A percentile compares a stretch with the other conserved stretches of the same genome.
Conservation (phyloP, 2,888 invertebrate genomes). For the Nephrocerus scutellatus region DNA sequence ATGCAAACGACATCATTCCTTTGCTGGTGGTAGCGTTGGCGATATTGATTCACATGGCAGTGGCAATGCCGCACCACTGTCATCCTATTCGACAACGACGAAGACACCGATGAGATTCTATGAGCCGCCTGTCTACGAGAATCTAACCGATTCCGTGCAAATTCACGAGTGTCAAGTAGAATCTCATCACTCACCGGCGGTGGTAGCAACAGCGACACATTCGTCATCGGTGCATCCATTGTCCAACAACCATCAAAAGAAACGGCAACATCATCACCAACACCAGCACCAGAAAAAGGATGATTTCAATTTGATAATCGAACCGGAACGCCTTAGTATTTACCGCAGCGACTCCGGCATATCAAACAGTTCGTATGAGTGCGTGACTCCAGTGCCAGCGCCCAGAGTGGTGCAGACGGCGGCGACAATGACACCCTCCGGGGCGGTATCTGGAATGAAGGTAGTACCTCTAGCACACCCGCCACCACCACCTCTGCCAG, state of each 20-base stretch:
- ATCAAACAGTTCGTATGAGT: constrained; percentile 51
- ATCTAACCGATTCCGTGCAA: constrained; percentile 61
- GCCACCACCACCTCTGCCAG: too few species aligned
- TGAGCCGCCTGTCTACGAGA: constrained; percentile 53
- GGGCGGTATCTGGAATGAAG: too few species aligned
- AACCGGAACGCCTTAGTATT: constrained; percentile 44
- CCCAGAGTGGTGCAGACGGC: too few species aligned
- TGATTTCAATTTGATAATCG: constrained; percentile 38
- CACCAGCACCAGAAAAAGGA: constrained; percentile 23
- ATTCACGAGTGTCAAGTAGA: constrained; percentile 51
- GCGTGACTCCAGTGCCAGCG: constrained; percentile 53
- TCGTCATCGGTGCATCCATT: constrained; percentile 20
- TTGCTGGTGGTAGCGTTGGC: constrained; percentile 44
- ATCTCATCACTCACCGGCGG: constrained; percentile 26
- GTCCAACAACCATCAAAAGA: constrained; percentile 14
- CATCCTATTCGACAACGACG: constrained; percentile 17
- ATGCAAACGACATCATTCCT: constrained; percentile 47
- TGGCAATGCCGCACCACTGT: constrained; percentile 14
- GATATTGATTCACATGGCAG: constrained; percentile 37
- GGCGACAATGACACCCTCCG: too few species aligned
- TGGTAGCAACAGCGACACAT: too few species aligned
- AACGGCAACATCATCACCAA: constrained; percentile 17
- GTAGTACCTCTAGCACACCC: too few species aligned
- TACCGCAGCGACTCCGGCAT: constrained; percentile 48
- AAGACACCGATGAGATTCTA: constrained; percentile 37